These are phyloP conservation scores for Drosophila mimica DNA, from an alignment of 2,888 invertebrate genomes.

Conservation along the genomic window DNA sequence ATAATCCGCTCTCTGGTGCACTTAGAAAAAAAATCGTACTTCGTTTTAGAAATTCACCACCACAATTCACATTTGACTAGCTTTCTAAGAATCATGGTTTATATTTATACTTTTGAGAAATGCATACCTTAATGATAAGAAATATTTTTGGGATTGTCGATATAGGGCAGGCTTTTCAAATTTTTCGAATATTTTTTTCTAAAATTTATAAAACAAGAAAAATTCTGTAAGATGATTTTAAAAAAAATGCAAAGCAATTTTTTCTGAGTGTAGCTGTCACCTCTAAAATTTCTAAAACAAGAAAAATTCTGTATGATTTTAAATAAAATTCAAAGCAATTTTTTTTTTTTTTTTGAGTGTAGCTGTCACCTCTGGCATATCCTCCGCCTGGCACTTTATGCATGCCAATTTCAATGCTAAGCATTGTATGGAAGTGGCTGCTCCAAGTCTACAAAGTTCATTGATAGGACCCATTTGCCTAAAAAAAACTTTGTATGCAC, in stretches of 20 bases:
- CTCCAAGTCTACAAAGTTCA: constrained; percentile 42
- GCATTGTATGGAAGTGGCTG: constrained; percentile 54
- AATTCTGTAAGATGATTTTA: too few species aligned
- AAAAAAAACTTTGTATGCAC: constrained; percentile 59
- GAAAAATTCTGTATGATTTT: too few species aligned
- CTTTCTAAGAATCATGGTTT: background rate
- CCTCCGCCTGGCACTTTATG: constrained; percentile 60
- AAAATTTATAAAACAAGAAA: background rate
- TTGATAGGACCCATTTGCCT: constrained; percentile 57
- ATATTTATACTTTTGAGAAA: background rate
- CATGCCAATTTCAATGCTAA: constrained; percentile 48
- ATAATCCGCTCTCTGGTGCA: constrained; percentile 44
- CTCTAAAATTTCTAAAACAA: too few species aligned
- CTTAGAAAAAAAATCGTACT: constrained; percentile 8
- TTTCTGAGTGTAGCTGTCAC: constrained; percentile 48
- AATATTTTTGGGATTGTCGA: background rate
- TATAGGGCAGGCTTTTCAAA: background rate
- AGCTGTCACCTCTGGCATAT: constrained; percentile 46
- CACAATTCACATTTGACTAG: too few species aligned
- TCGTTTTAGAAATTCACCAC: background rate
- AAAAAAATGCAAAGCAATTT: background rate
- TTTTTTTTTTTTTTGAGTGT: too few species aligned
- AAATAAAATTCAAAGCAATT: too few species aligned
- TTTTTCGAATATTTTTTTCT: background rate
- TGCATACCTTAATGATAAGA: background rate